Evolutionary conservation across 2,797 vertebrate genomes (phyloP), one percentile per base, ranked within the genome.

Genomic region (Sphaeramia orbicularis): DNA sequence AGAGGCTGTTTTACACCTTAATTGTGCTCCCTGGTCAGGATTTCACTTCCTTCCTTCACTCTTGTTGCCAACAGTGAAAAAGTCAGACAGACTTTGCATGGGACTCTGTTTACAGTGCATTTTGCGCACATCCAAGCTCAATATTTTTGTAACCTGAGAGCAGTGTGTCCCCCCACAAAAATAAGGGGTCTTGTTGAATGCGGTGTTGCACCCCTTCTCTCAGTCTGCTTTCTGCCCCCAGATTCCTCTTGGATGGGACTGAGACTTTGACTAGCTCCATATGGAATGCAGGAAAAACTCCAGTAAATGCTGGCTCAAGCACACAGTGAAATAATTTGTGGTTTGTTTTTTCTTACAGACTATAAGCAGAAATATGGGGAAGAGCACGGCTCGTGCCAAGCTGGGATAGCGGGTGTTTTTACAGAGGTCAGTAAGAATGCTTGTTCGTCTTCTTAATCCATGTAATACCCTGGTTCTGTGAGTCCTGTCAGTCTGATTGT

Each of bases 361-460:
- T 95, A 99, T 91, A 99, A 99, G 95, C 98, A 97, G 94, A 99
- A 96, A 83, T 99, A 99, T 4, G 98, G 98, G n/a, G 98, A 99
- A 88, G 98, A 99, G 81, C 98, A 99, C 0, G 98, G 98, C 84
- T 99, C 98, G 0, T 99, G 98, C 94, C 98, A 99, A 91, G 98
- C 97, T 0, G 98, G 98, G 71, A 99, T 97, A 7, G 95, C 98
- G 0, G 97, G 96, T 83, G 96, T 96, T 90, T 97, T 99, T 86
- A 96, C 93, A 0, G 95, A 98, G 96, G 98, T 99, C 91, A 94
- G 97, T 95, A 13, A 52, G 45, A 47, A n/a, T 10, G 2, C 69
- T 78, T 85, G 65, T 69, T 86, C 80, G 37, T 86, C 85, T 67
- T 76, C 52, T 53, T 69, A 61, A 84, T 76, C 65, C 45, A 37